These are phyloP conservation scores for Drosophila paranaensis DNA, from an alignment of 2,888 invertebrate species.

Conservation along the genomic window DNA sequence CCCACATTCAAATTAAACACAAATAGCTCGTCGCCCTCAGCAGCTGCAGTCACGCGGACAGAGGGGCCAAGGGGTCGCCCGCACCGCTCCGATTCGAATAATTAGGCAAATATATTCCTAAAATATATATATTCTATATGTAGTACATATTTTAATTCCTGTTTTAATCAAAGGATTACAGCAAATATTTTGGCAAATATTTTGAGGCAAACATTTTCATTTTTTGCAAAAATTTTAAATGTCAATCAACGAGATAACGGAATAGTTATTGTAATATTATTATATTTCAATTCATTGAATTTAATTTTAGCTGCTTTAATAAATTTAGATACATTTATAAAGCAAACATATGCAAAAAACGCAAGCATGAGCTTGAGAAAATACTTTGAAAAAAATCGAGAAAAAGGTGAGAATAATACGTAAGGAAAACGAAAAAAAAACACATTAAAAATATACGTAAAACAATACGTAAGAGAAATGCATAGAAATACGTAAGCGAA, in stretches of 20 bases:
- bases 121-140: neutral
- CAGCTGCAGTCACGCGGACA: constrained; percentile 68
- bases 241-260: neutral
- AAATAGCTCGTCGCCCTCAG: constrained; percentile 62
- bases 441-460: too few species aligned
- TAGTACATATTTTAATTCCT: neutral
- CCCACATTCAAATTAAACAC: constrained; percentile 75
- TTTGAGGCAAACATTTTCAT: neutral
- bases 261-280: neutral
- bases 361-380: neutral
- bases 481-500: too few species aligned
- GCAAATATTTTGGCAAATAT: neutral
- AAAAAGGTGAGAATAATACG: too few species aligned
- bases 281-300: too few species aligned
- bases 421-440: too few species aligned
- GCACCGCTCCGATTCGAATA: neutral
- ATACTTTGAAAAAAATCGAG: neutral
- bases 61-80: constrained; percentile 7
- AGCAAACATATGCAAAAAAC: too few species aligned
- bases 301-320: neutral
- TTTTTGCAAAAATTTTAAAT: neutral
- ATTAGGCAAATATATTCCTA: constrained; percentile 5
- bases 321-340: too few species aligned
- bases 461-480: too few species aligned
- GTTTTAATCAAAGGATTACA: neutral